phyloP scores from a whole-genome alignment of 2,797 vertebrate genomes.

The Xenopus petersii region DNA sequence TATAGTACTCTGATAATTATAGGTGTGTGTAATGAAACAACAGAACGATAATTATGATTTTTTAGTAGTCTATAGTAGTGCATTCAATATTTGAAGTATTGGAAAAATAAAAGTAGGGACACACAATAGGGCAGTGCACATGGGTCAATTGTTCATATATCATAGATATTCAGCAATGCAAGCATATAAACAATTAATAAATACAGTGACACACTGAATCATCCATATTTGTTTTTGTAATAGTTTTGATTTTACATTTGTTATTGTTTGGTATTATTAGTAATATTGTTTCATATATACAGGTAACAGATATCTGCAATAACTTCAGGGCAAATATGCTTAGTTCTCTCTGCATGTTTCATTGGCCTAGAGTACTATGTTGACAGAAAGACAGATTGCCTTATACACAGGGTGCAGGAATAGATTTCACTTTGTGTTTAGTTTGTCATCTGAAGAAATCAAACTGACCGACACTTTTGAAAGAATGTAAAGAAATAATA shows the following conservation, averaged over 20 bases:
- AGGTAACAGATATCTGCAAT: conserved; percentile 14
- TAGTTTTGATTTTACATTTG: neutral
- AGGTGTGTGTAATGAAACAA: too few species aligned
- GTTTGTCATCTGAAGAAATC: neutral
- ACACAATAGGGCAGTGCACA: too few species aligned
- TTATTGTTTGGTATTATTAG: conserved; percentile 12
- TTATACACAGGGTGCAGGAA: neutral
- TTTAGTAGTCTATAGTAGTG: too few species aligned
- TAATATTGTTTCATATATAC: conserved; percentile 17
- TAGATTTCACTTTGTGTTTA: conserved; percentile 4
- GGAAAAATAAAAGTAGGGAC: too few species aligned
- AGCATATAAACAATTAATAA: too few species aligned
- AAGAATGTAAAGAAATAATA: neutral
- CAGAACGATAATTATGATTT: too few species aligned
- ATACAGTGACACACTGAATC: too few species aligned
- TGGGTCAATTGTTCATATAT: too few species aligned
- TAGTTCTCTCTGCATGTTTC: conserved; percentile 12
- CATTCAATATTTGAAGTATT: too few species aligned
- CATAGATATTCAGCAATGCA: too few species aligned
- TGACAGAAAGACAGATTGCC: conserved; percentile 26
- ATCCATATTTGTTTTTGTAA: too few species aligned
- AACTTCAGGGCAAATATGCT: conserved; percentile 21
- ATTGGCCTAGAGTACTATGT: conserved; percentile 19
- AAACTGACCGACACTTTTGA: neutral
- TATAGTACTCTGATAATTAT: too few species aligned